Evolutionary conservation across 30 jellyfish, hydroid and myxozoan genomes (phyloP).

Genomic region (Hydra vulgaris): DNA sequence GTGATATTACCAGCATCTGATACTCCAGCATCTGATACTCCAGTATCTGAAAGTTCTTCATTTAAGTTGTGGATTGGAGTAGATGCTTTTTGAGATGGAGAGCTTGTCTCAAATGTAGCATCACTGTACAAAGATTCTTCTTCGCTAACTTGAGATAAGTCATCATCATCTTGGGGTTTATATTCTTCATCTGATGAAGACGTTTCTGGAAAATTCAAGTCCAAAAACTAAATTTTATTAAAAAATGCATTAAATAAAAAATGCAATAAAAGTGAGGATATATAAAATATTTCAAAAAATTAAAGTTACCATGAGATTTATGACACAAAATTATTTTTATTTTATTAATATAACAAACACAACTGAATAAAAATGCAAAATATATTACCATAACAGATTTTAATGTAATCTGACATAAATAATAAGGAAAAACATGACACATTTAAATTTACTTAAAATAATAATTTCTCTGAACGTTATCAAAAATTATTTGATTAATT

Average conservation of each 20-base stretch:
- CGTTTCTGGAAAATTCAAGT: conserved; percentile 41
- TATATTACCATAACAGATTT: too few relatives aligned
- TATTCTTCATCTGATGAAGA: conserved; percentile 76
- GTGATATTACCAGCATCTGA: neutral
- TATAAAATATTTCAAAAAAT: neutral
- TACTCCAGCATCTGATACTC: neutral
- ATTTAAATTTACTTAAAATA: too few relatives aligned
- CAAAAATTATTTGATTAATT: too few relatives aligned
- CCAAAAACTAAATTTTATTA: conserved; percentile 41
- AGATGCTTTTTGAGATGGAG: neutral
- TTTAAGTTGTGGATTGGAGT: neutral
- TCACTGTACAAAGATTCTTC: conserved; percentile 21
- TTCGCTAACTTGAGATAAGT: conserved; percentile 29
- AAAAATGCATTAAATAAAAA: neutral
- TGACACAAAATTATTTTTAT: too few relatives aligned
- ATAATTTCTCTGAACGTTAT: too few relatives aligned
- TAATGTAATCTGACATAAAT: too few relatives aligned
- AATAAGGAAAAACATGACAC: too few relatives aligned
- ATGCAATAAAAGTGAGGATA: neutral
- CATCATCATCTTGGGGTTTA: conserved; percentile 59
- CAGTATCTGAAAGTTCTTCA: neutral
- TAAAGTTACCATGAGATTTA: too few relatives aligned
- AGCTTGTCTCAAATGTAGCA: neutral
- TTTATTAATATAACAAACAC: too few relatives aligned
- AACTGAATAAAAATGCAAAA: too few relatives aligned